Conservation (phyloP, 2,888 invertebrate genomes). For the Germaria angustata region DNA sequence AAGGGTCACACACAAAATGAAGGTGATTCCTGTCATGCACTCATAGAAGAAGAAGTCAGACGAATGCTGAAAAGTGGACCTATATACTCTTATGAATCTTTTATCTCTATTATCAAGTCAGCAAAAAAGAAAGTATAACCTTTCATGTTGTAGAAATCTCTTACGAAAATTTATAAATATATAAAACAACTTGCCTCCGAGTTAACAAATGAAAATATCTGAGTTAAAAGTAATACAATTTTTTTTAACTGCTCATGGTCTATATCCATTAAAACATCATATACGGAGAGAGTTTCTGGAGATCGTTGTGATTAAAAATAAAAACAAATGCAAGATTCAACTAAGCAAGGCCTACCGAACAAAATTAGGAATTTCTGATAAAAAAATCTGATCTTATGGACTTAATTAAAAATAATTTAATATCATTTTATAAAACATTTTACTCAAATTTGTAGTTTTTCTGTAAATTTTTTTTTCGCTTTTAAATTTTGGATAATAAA, state of each 20-base stretch:
- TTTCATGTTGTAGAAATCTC: constrained; percentile 10
- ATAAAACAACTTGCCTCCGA: constrained; percentile 26
- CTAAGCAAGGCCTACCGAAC: too few relatives aligned
- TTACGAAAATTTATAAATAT: constrained; percentile 8
- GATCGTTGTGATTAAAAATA: too few relatives aligned
- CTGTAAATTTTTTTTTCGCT: too few relatives aligned
- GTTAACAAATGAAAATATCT: constrained; percentile 22
- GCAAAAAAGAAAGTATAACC: constrained; percentile 11
- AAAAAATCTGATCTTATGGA: too few relatives aligned
- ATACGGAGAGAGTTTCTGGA: too few relatives aligned
- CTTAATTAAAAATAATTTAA: too few relatives aligned
- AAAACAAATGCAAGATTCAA: too few relatives aligned
- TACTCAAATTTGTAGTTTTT: too few relatives aligned
- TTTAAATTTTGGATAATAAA: too few relatives aligned
- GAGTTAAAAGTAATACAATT: constrained; percentile 4
- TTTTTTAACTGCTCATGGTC: constrained; percentile 2
- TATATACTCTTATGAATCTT: neutral
- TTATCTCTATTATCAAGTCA: neutral
- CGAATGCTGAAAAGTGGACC: constrained; percentile 27
- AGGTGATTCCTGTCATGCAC: constrained; percentile 20
- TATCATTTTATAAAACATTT: too few relatives aligned
- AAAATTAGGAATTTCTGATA: too few relatives aligned
- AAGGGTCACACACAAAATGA: neutral
- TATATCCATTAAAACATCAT: constrained; percentile 4
- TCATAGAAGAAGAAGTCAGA: constrained; percentile 48